These are phyloP conservation scores for Caranx melampygus DNA, from an alignment of 2,113 vertebrate genomes.

Conservation along the genomic window DNA sequence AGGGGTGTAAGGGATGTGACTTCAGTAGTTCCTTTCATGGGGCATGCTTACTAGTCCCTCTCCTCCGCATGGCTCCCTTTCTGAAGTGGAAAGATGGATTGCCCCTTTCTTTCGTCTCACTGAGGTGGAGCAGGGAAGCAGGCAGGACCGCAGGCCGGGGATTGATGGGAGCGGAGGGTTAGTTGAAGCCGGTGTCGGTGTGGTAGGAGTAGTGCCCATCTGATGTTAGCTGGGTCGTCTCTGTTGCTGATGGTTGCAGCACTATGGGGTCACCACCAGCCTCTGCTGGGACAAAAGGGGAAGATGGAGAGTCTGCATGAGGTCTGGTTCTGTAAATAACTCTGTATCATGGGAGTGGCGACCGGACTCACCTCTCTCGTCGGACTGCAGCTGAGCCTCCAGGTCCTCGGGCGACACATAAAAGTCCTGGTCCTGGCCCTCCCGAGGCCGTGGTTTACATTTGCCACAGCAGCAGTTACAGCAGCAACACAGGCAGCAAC, in stretches of 20 bases:
- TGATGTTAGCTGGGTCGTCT: slow-evolving; percentile 97
- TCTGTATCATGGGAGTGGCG: neutral
- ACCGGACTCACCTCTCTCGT: slow-evolving; percentile 91
- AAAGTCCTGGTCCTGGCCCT: slow-evolving; percentile 91
- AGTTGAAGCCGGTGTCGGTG: slow-evolving; percentile 96
- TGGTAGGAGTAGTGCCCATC: slow-evolving; percentile 94
- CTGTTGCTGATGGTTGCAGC: slow-evolving; percentile 95
- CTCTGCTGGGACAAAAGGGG: slow-evolving; percentile 85
- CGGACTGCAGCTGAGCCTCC: slow-evolving; percentile 97
- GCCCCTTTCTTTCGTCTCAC: slow-evolving; percentile 73
- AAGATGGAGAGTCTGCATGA: slow-evolving; percentile 10
- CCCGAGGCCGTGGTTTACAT: slow-evolving; percentile 96
- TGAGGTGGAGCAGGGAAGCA: slow-evolving; percentile 78
- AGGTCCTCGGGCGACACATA: slow-evolving; percentile 98
- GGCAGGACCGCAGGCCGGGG: slow-evolving; percentile 68
- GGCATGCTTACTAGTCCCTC: slow-evolving; percentile 78
- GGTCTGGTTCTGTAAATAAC: neutral
- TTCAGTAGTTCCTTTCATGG: slow-evolving; percentile 76
- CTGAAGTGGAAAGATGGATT: slow-evolving; percentile 69
- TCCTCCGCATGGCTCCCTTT: slow-evolving; percentile 72
- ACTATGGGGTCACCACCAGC: slow-evolving; percentile 89
- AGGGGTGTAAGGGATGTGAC: slow-evolving; percentile 56
- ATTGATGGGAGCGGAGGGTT: slow-evolving; percentile 59
- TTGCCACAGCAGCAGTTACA: slow-evolving; percentile 99
- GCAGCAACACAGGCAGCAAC: slow-evolving; percentile 99